Base-by-base conservation (phyloP, 2,888 invertebrate genomes). In the Sycophila texana region DNA sequence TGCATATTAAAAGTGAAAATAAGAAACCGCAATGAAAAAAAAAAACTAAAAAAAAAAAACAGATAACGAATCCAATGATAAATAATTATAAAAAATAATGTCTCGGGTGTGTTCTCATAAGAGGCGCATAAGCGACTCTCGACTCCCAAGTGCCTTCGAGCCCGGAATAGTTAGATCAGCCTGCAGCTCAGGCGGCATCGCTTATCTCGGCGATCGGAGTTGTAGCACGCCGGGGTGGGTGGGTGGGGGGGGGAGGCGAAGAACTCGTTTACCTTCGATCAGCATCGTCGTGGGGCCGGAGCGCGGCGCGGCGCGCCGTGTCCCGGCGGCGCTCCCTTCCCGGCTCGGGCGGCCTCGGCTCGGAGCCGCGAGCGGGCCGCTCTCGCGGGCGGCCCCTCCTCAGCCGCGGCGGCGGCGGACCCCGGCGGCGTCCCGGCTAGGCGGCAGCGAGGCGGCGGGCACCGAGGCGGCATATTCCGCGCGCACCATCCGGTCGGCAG, bases 211-310 rank as follows among this genome's bases (percentile, higher is more conserved):
- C 10, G 10, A 18, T 57, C 20, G 13, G 20, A 3, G 7, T 16
- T 16, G 5, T 55, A 55, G 7, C 39, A 10, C n/a, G n/a, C n/a
- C n/a, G 39, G 39, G 10, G 39, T 7, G 39, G 10, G n/a, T n/a
- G n/a, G n/a, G n/a, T n/a, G 7, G 39, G 39, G 13, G 10, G 20
- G 12, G 20, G 16, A n/a, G 10, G 57, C 57, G 20, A 12, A 57
- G 57, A 14, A 5, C 18, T 14, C 20, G n/a, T 26, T 47, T 79
- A 79, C 79, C 79, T 79, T 75, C 72, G 79, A 68, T 79, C 79
- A 79, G 79, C 79, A 79, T 79, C 79, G 79, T 79, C 79, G 58
- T 71, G 74, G 66, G 70, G 53, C 63, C 70, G 63, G 61, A 63
- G 76, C 75, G 66, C 53, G 73, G 65, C 74, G 39, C 55, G 13